These are phyloP conservation scores for Eucera pruinosa DNA, from an alignment of 2,888 invertebrate species.

Conservation along the genomic window DNA sequence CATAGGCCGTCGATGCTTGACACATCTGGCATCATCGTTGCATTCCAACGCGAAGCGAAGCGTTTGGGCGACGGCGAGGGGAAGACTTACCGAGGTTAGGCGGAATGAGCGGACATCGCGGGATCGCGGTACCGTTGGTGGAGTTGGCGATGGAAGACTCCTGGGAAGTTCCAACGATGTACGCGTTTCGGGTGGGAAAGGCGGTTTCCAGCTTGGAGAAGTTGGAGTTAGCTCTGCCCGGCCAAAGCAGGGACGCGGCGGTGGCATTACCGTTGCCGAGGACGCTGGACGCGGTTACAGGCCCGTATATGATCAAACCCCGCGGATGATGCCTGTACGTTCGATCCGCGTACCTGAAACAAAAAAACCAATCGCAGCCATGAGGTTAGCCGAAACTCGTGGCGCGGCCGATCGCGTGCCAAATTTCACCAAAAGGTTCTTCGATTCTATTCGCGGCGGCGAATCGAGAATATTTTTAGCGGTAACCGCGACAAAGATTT, in stretches of 20 bases:
- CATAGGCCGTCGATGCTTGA: too few species aligned
- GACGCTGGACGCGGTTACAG: conserved; percentile 70
- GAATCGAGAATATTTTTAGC: too few species aligned
- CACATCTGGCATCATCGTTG: too few species aligned
- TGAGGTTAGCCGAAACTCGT: too few species aligned
- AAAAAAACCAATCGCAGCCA: not conserved
- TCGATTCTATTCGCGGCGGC: too few species aligned
- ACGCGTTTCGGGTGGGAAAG: conserved; percentile 58
- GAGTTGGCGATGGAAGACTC: conserved; percentile 66
- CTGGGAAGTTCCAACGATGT: conserved; percentile 54
- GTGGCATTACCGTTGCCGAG: conserved; percentile 67
- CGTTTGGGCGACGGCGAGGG: too few species aligned
- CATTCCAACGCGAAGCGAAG: too few species aligned
- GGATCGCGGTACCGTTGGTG: conserved; percentile 77
- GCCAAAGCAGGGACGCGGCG: conserved; percentile 65
- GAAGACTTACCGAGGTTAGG: conserved; percentile 88
- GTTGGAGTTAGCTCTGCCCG: conserved; percentile 65
- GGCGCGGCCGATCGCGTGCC: too few species aligned
- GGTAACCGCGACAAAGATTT: too few species aligned
- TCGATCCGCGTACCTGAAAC: conserved; percentile 77
- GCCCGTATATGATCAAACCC: conserved; percentile 82
- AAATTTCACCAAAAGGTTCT: too few species aligned
- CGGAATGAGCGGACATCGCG: conserved; percentile 87
- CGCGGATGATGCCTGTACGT: conserved; percentile 78
- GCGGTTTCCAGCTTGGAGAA: conserved; percentile 69